Evolutionary conservation across 2,888 invertebrate species (phyloP), one percentile per base, ranked within the genome.

Genomic region (Therioaphis trifolii): DNA sequence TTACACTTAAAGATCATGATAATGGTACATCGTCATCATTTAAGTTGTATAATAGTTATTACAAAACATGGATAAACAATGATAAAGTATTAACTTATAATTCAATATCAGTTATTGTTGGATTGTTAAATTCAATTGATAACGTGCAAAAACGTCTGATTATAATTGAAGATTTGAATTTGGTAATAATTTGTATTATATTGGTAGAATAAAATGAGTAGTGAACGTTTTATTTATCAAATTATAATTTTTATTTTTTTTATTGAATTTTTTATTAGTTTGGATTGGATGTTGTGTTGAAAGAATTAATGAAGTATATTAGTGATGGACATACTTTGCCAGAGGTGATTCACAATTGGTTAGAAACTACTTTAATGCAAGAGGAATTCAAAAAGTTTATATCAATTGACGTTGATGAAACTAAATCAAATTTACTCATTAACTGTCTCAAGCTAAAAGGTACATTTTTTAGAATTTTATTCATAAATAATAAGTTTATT

Each of bases 281-380:
- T 66, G 82, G 82, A 52, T 82, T 63, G 40, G 18, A 74, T 66
- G 40, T 82, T 40, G 74, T 74, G 0, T 74, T 82, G 18, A 74
- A 74, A 74, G 82, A 82, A 82, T 74, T 82, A 74, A 82, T 82
- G 82, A 82, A 72, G 40, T 82, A 74, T 52, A 74, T 82, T 40
- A 82, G 72, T 66, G 74, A 82, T 1, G 63, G 74, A 15, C 27
- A 82, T 52, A 52, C 40, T n/a, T 61, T 82, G 24, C 82, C 82
- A 5, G 1, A 18, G 4, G 63, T 66, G 5, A 66, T 82, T 74
- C 52, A 74, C 11, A n/a, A 74, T 63, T 82, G 82, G 82, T 82
- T 82, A 27, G 82, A 63, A 2, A 27, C 82, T 14, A 14, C 2
- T 49, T 72, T 46, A 2, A 49, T 82, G 82, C 74, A 82, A 82